phyloP scores from a whole-genome alignment of 2,113 vertebrate species.

The Polypterus bichir region DNA sequence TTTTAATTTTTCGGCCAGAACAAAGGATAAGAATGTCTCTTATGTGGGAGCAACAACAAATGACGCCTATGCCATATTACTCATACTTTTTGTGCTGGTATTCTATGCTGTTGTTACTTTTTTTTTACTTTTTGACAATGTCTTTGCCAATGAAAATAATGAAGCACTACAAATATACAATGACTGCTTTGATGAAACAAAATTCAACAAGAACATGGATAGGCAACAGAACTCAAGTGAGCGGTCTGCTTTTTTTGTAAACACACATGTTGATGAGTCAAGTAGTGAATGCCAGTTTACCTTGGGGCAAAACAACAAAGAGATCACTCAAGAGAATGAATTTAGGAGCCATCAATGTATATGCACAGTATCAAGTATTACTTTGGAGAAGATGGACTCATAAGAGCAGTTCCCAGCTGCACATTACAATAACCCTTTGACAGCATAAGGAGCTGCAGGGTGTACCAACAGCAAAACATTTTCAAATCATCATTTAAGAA shows the following conservation, averaged over 20 bases:
- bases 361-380: not conserved
- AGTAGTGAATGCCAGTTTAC: not conserved
- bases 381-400: no score
- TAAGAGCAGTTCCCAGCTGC: no score
- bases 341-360: not conserved
- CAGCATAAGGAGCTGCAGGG: no score
- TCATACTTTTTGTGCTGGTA: no score
- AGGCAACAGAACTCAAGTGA: not conserved
- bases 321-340: not conserved
- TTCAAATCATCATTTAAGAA: no score
- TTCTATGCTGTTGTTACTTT: no score
- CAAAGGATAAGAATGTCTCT: no score
- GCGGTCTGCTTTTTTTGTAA: not conserved
- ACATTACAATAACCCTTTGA: no score
- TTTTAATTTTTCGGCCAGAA: no score
- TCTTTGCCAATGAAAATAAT: not conserved
- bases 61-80: no score
- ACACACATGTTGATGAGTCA: not conserved
- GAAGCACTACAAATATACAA: not conserved
- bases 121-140: not conserved
- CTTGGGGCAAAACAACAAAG: not conserved
- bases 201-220: not conserved
- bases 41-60: no score
- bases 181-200: not conserved
- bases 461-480: no score